Base-by-base conservation (phyloP, 2,797 vertebrate species). In the Galaxias olidus region DNA sequence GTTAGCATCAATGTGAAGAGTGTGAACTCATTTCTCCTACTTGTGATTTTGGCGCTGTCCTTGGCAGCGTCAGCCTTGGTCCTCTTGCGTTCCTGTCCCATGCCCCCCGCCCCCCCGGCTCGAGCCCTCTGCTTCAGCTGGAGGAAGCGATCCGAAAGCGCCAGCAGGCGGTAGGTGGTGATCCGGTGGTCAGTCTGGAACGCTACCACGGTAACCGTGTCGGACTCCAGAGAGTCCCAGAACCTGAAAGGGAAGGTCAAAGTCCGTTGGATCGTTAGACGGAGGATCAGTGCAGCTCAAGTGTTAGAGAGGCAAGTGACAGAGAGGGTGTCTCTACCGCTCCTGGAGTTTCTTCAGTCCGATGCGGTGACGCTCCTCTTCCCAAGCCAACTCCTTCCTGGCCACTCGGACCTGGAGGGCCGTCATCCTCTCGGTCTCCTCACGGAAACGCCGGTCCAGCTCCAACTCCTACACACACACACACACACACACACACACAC, bases 371-470 rank as follows among this genome's bases (percentile, higher is more conserved):
- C 86, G 92, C 84, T 98, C 94, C 10, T 82, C 79, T 68, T 97
- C 94, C 96, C 94, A 96, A 58, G 83, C 89, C 81, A 96, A 75
- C 73, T 96, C 90, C 60, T 86, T 92, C 78, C 90, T 85, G 69
- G 93, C 88, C 63, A 90, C 84, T 42, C 79, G 88, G 67, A 95
- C 88, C 62, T 63, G 88, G 64, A 87, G 72, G 18, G 77, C 86
- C 47, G 82, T 95, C 77, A 79, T 72, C 56, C 78, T 91, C 54
- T 91, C 76, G 48, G 90, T 83, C 63, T 94, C 91, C 57, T 94
- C 91, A 15, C 72, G 86, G 74, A 97, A 94, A 71, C 79, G 77
- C 0, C 0, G 71, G 75, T 96, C 91, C 73, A 96, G 61, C 76
- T 93, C 88, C 75, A 92, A 91, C 66, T 95, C 93, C 97, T 99